phyloP scores from a whole-genome alignment of 2,888 invertebrate genomes.

The Adelphocoris suturalis region DNA sequence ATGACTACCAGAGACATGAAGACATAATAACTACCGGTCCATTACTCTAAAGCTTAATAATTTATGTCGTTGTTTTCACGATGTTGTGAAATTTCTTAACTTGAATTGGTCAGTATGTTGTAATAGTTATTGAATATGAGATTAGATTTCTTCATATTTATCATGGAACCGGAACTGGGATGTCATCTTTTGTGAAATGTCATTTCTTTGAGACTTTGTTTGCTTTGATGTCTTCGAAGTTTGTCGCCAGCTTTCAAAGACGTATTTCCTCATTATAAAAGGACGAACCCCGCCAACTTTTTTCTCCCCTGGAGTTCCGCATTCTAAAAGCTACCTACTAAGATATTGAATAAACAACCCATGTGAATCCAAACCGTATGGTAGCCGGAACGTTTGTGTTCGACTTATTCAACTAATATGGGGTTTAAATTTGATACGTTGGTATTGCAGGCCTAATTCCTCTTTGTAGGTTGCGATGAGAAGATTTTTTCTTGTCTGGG shows the following conservation, averaged over 20 bases:
- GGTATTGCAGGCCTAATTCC: constrained; percentile 4
- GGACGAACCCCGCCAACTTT: neutral
- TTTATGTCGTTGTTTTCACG: too few relatives aligned
- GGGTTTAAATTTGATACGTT: constrained; percentile 29
- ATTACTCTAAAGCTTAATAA: too few relatives aligned
- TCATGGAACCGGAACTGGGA: too few relatives aligned
- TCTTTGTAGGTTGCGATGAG: neutral
- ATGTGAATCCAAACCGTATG: neutral
- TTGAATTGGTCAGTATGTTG: too few relatives aligned
- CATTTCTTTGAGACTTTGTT: neutral
- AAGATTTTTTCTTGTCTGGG: neutral
- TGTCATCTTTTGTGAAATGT: too few relatives aligned
- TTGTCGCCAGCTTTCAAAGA: neutral
- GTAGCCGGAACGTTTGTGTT: neutral
- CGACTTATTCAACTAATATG: neutral
- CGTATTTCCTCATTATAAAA: neutral
- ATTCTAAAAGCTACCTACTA: neutral
- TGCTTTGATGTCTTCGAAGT: neutral
- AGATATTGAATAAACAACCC: constrained; percentile 31
- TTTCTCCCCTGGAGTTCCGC: neutral
- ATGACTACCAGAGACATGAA: too few relatives aligned
- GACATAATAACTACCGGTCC: too few relatives aligned
- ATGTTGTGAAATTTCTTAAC: too few relatives aligned
- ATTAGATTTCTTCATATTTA: too few relatives aligned
- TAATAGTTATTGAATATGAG: too few relatives aligned